These are phyloP conservation scores for Parthenolecanium corni DNA, from an alignment of 2,888 invertebrate genomes.

Conservation along the genomic window DNA sequence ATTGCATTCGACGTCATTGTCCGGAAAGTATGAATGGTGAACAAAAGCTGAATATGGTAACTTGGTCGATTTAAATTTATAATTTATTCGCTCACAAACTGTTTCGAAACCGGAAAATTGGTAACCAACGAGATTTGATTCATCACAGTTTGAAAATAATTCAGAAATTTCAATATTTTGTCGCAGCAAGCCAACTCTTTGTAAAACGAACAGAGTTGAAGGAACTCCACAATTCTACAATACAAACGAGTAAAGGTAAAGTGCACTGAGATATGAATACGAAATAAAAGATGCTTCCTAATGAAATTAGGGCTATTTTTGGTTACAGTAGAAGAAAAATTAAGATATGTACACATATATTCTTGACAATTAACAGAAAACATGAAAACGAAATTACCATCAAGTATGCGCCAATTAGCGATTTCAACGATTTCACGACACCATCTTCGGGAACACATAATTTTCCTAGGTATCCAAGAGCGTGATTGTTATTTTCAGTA, in stretches of 20 bases:
- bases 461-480: conserved; percentile 10
- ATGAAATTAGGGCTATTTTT: too few relatives aligned
- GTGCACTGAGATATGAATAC: not conserved
- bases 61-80: conserved; percentile 66
- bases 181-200: conserved; percentile 53
- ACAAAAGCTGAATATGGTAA: conserved; percentile 83
- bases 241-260: conserved; percentile 7
- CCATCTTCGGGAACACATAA: conserved; percentile 49
- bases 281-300: not conserved
- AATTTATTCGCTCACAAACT: conserved; percentile 54
- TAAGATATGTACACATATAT: too few relatives aligned
- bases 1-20: conserved; percentile 67
- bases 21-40: conserved; percentile 68
- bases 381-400: conserved; percentile 37
- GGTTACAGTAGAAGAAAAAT: too few relatives aligned
- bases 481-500: conserved; percentile 15
- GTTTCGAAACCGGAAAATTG: conserved; percentile 33
- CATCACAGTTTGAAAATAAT: too few relatives aligned
- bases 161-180: not conserved
- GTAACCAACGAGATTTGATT: not conserved
- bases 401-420: conserved; percentile 68
- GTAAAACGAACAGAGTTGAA: conserved; percentile 47
- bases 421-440: conserved; percentile 74
- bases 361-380: too few relatives aligned
- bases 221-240: conserved; percentile 44